phyloP scores from a whole-genome alignment of 2,113 vertebrate species.

The Terrapene triunguis region DNA sequence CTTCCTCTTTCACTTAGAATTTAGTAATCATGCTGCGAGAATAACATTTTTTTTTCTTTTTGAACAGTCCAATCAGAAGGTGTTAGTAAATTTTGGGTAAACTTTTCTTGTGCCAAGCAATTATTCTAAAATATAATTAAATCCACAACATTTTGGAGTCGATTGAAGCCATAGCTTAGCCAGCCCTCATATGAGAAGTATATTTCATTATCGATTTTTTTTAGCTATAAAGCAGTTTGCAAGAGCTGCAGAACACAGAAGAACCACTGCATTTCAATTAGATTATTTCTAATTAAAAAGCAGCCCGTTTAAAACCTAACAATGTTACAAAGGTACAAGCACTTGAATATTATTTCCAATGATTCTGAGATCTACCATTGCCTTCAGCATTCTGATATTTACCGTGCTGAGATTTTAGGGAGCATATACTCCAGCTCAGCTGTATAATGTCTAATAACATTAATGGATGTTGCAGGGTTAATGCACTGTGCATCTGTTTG shows the following conservation, averaged over 20 bases:
- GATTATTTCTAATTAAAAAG: conserved; percentile 68
- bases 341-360: conserved; percentile 46
- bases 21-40: conserved; percentile 53
- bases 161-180: conserved; percentile 54
- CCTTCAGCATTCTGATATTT: conserved; percentile 30
- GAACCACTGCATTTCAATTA: conserved; percentile 26
- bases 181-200: conserved; percentile 45
- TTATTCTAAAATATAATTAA: conserved; percentile 53
- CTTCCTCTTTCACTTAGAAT: conserved; percentile 14
- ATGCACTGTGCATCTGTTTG: background rate
- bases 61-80: conserved; percentile 33
- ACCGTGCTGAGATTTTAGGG: background rate
- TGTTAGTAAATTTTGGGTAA: background rate
- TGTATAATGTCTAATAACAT: conserved; percentile 24
- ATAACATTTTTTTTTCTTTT: background rate
- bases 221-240: conserved; percentile 58
- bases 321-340: conserved; percentile 36
- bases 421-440: background rate
- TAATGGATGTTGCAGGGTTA: background rate
- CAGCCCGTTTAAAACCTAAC: conserved; percentile 44
- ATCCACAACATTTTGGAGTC: conserved; percentile 32
- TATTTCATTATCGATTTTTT: conserved; percentile 64
- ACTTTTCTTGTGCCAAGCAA: conserved; percentile 56
- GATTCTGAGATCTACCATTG: conserved; percentile 31
- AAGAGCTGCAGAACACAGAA: conserved; percentile 47